Evolutionary conservation across 2,797 vertebrate species (phyloP), one percentile per base, ranked within the genome.

Genomic region (Taeniopygia guttata): DNA sequence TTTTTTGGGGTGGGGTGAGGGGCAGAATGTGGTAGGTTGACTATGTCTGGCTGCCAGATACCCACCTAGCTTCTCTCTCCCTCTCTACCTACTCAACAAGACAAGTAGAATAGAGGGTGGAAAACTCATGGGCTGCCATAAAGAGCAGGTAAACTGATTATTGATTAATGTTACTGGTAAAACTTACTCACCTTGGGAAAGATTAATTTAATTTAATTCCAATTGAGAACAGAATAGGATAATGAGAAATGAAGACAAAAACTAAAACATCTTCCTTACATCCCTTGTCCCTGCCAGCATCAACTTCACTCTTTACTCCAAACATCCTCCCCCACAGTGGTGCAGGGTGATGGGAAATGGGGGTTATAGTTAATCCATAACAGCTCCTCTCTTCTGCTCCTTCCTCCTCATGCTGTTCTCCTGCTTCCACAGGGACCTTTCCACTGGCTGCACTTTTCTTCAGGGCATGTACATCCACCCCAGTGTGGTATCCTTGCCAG

Each of bases 1-100:
- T 16, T 8, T 7, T 38, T 27, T 38, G 2, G 3, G n/a, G 15
- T 1, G 3, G 2, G 5, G 3, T 3, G 2, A 5, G 18, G 13
- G 11, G 5, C 6, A 25, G 9, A 11, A 40, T 64, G 12, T 38
- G 5, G 40, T 49, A 5, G 2, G 7, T 49, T 89, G 8, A 29
- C 42, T 8, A 30, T 45, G 16, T 5, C 7, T 59, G 43, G 13
- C 43, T 82, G n/a, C 11, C 43, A 77, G 32, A 45, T 21, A 3
- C 5, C 7, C 45, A 45, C 11, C 14, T 25, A 38, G 5, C 29
- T 59, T 16, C 34, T 62, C 11, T 69, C 4, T 4, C 34, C 38
- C 8, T 34, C 34, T 80, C 6, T 34, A 68, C 27, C 40, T 58
- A 23, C 26, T 55, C 27, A 74, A 59, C 11, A 40, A 51, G 14